Conservation (phyloP, 2,113 vertebrate genomes). For the Bambusicola thoracicus region DNA sequence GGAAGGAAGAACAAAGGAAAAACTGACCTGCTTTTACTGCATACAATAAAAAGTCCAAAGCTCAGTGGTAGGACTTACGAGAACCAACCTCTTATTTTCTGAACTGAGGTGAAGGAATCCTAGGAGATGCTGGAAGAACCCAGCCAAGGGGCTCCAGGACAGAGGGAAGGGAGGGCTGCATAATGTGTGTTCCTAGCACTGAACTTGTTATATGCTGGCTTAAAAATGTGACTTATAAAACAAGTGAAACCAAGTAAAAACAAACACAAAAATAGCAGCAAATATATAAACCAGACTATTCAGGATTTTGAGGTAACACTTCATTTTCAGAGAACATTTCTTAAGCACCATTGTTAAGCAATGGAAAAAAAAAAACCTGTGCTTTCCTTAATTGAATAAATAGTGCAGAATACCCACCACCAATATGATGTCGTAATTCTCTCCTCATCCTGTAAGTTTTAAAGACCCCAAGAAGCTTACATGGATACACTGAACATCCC, state of each 20-base stretch:
- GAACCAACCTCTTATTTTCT: background rate
- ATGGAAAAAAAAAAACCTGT: background rate
- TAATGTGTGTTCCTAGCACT: fast-evolving
- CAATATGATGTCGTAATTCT: background rate
- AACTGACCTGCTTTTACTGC: background rate
- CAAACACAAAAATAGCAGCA: background rate
- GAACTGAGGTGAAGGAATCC: background rate
- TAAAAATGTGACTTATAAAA: background rate
- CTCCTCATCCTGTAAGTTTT: background rate
- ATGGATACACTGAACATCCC: background rate
- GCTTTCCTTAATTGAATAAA: background rate
- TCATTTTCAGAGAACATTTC: background rate
- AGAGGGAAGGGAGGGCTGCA: background rate
- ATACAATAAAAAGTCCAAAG: background rate
- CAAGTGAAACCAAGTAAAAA: background rate
- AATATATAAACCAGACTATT: background rate
- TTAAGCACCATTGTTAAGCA: background rate
- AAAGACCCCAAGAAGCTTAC: background rate
- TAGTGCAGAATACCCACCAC: background rate
- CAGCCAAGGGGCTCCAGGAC: fast-evolving
- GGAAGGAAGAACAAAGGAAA: background rate
- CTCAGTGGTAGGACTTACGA: background rate
- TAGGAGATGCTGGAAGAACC: background rate
- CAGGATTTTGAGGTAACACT: background rate
- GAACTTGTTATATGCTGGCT: too few species aligned